A percentile compares a stretch with the other conserved stretches of the same genome.
phyloP scores from a whole-genome alignment of 2,888 invertebrate species.

The Plebejus argus region DNA sequence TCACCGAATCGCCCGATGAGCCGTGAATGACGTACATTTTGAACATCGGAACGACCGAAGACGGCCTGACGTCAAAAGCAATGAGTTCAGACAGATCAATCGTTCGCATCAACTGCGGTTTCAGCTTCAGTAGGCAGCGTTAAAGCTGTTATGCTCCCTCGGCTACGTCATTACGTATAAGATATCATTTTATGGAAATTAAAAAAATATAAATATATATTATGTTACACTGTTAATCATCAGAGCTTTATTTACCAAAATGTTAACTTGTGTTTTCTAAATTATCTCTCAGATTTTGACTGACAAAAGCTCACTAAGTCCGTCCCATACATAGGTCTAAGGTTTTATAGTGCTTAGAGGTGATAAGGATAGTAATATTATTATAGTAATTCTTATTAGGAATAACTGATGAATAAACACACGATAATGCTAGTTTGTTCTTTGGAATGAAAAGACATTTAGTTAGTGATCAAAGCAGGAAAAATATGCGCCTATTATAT shows the following conservation, averaged over 20 bases:
- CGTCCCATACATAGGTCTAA: no score
- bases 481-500: not conserved
- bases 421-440: not conserved
- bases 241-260: not conserved
- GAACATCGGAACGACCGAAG: conserved; percentile 21
- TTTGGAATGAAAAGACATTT: not conserved
- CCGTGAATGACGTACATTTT: conserved; percentile 18
- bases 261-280: not conserved
- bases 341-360: no score
- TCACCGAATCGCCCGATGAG: conserved; percentile 7
- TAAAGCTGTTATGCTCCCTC: conserved; percentile 12
- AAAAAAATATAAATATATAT: not conserved
- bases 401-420: not conserved
- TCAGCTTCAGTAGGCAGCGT: conserved; percentile 6
- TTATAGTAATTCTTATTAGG: no score
- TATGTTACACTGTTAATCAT: not conserved
- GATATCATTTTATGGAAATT: not conserved
- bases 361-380: no score
- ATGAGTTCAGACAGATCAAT: conserved; percentile 23
- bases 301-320: no score
- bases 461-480: not conserved
- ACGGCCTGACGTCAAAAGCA: conserved; percentile 19
- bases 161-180: conserved; percentile 1
- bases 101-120: not conserved
- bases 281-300: no score